phyloP scores from a whole-genome alignment of 2,797 vertebrate species.

The Sebastes alutus region DNA sequence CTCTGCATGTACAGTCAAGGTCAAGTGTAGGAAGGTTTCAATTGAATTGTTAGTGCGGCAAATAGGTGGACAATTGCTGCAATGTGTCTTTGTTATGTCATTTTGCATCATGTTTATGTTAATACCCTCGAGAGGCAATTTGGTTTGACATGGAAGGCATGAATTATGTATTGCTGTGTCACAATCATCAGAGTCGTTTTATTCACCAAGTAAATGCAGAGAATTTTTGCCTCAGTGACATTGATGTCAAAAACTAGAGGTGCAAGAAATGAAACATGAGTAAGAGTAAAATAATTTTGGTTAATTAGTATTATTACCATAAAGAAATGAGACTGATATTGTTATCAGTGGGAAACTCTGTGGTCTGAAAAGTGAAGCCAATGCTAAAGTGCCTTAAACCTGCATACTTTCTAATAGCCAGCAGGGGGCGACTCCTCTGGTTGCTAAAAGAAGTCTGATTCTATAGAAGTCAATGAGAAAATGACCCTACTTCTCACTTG shows the following conservation, averaged over 20 bases:
- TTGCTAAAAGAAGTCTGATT: no score
- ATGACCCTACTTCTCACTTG: no score
- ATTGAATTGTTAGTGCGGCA: not conserved
- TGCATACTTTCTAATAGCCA: no score
- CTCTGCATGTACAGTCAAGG: not conserved
- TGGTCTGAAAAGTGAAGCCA: no score
- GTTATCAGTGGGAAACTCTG: no score
- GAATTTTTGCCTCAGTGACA: not conserved
- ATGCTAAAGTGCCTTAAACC: no score
- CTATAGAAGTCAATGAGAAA: no score
- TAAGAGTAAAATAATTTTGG: not conserved
- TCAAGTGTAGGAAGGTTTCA: not conserved
- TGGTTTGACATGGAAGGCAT: slow-evolving; percentile 7
- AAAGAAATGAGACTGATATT: not conserved
- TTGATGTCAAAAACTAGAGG: not conserved
- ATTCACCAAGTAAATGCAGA: slow-evolving; percentile 2
- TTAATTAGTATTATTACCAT: slow-evolving; percentile 7
- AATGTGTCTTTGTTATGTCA: slow-evolving; percentile 12
- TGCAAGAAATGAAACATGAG: not conserved
- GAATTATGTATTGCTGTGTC: slow-evolving; percentile 12
- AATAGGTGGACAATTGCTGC: not conserved
- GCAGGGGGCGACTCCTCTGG: no score
- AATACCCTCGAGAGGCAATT: slow-evolving; percentile 14
- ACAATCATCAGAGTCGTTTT: not conserved
- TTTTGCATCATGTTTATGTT: slow-evolving; percentile 29